A percentile compares a stretch with the other conserved stretches of the same genome.
These are phyloP conservation scores for Cyphomyrus discorhynchus DNA, from an alignment of 2,113 vertebrate genomes.

Conservation along the genomic window DNA sequence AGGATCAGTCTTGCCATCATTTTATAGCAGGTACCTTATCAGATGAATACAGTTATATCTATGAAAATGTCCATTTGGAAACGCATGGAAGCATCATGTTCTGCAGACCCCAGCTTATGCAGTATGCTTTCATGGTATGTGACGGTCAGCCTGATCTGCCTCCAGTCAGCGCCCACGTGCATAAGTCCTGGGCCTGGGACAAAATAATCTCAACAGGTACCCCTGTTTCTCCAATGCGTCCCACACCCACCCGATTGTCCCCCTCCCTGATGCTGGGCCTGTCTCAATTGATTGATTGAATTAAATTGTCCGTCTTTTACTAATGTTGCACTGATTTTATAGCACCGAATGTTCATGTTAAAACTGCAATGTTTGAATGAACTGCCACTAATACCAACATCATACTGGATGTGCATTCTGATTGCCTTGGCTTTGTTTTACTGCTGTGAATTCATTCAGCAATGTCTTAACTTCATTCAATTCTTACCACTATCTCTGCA, in stretches of 20 bases:
- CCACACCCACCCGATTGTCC: no score
- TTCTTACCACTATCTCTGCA: not conserved
- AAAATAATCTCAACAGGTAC: no score
- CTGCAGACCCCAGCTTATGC: not conserved
- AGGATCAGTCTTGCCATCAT: not conserved
- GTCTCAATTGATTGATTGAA: not conserved
- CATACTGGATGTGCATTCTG: not conserved
- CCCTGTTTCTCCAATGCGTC: no score
- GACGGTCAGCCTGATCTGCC: not conserved
- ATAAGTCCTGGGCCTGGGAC: not conserved
- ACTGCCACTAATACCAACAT: not conserved
- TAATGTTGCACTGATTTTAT: not conserved
- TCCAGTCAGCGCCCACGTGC: not conserved
- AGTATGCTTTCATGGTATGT: not conserved
- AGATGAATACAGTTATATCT: not conserved
- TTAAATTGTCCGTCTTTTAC: not conserved
- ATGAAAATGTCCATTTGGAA: not conserved
- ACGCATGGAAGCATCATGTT: not conserved
- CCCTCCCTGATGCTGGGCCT: not conserved
- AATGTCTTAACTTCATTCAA: not conserved
- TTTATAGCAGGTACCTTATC: not conserved
- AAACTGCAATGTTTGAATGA: not conserved
- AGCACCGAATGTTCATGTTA: not conserved
- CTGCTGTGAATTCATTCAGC: not conserved
- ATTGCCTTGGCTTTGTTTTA: not conserved